phyloP scores from a whole-genome alignment of 2,888 invertebrate genomes.

The Ormyrus rosae region DNA sequence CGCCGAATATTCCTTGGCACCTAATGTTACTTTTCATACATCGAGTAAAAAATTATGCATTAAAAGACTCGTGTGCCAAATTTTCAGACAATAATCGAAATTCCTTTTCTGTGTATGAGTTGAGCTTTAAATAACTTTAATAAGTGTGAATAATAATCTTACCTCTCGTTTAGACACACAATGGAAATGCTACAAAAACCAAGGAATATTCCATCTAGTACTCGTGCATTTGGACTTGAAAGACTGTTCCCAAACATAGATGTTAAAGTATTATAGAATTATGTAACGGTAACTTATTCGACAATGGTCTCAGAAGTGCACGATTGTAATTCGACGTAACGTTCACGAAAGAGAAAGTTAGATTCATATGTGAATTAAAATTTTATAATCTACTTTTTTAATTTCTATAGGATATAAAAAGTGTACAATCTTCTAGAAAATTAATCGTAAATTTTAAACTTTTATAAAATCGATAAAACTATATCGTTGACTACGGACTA shows the following conservation, averaged over 20 bases:
- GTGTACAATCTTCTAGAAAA: constrained; percentile 42
- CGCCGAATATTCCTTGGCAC: constrained; percentile 61
- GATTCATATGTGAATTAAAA: constrained; percentile 39
- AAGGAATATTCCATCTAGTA: constrained; percentile 57
- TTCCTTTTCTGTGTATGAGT: constrained; percentile 17
- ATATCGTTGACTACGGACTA: constrained; percentile 17
- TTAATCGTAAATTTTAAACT: constrained; percentile 39
- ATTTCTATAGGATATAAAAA: constrained; percentile 44
- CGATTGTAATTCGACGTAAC: constrained; percentile 42
- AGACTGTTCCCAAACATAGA: constrained; percentile 66
- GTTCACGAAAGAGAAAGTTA: constrained; percentile 19
- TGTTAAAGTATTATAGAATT: constrained; percentile 60
- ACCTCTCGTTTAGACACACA: no score
- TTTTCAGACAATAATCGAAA: constrained; percentile 53
- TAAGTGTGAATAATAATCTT: no score
- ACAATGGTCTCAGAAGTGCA: constrained; percentile 41
- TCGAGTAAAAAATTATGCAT: constrained; percentile 22
- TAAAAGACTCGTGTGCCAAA: constrained; percentile 54
- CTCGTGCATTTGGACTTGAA: constrained; percentile 65
- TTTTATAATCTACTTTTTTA: constrained; percentile 55
- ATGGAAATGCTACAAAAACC: constrained; percentile 6
- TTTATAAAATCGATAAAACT: constrained; percentile 47
- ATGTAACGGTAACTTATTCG: constrained; percentile 48
- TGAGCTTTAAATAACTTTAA: constrained; percentile 12
- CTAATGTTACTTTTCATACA: constrained; percentile 1